Conservation (phyloP, 2,888 invertebrate species). For the Pyrgus malvae region DNA sequence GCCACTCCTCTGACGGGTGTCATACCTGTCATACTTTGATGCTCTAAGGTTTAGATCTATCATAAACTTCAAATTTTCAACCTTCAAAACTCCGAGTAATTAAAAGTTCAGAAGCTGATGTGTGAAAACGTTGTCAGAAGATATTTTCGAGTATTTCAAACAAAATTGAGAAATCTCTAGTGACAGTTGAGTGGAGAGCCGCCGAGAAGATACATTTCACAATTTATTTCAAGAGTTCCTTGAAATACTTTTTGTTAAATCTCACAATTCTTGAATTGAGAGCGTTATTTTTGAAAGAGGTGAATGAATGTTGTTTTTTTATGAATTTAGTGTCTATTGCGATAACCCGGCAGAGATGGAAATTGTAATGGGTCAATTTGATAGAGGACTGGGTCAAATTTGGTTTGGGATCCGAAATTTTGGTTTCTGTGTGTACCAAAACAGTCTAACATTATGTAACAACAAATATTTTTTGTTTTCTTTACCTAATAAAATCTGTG, state of each 20-base stretch:
- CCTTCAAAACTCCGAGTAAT: background rate
- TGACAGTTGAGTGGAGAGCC: constrained; percentile 7
- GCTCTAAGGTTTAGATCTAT: too few species aligned
- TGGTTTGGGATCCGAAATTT: too few species aligned
- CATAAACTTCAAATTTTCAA: too few species aligned
- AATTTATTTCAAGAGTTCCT: constrained; percentile 16
- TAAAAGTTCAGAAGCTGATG: constrained; percentile 1
- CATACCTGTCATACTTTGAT: too few species aligned
- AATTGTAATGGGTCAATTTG: too few species aligned
- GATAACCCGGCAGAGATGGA: too few species aligned
- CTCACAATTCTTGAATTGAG: constrained; percentile 1
- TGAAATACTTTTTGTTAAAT: background rate
- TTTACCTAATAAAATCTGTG: too few species aligned
- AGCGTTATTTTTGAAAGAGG: constrained; percentile 10
- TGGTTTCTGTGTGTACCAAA: too few species aligned
- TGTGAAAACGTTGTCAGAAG: background rate
- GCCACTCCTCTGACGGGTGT: too few species aligned
- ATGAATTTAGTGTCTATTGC: background rate
- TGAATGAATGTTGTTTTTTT: background rate
- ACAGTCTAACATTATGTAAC: too few species aligned
- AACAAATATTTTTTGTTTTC: too few species aligned
- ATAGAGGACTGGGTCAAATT: too few species aligned
- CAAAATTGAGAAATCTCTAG: background rate
- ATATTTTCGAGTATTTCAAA: background rate
- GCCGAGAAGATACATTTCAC: background rate